Evolutionary conservation across 2,797 vertebrate species (phyloP).

Genomic region (Micropoecilia bifurca): DNA sequence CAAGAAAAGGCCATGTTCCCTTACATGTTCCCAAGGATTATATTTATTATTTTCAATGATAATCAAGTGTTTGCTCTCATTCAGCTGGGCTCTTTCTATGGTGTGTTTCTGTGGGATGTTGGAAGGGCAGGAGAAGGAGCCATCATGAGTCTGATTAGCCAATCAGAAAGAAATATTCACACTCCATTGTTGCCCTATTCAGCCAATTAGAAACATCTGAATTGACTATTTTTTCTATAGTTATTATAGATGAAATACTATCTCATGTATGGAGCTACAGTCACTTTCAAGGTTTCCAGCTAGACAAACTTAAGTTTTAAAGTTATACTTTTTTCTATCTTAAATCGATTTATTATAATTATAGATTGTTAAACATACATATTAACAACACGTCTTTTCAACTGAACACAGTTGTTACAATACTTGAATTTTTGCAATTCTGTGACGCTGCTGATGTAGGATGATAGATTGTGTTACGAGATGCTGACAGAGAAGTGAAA

Average conservation of each 20-base stretch:
- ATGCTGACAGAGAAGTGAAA: background rate
- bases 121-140: background rate
- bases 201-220: background rate
- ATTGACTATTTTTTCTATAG: background rate
- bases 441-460: background rate
- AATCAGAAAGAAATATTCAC: background rate
- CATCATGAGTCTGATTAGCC: background rate
- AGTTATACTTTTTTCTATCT: background rate
- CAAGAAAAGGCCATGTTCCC: background rate
- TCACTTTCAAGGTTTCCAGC: background rate
- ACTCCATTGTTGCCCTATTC: background rate
- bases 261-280: background rate
- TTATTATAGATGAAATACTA: background rate
- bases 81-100: background rate
- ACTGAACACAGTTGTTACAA: background rate
- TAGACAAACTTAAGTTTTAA: background rate
- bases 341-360: background rate
- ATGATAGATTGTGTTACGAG: background rate
- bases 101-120: background rate
- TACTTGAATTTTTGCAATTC: background rate
- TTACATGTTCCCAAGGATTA: background rate
- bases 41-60: background rate
- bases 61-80: background rate
- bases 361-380: background rate
- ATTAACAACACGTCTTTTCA: background rate